Base-by-base conservation (phyloP, 2,797 vertebrate species). In the Halcyon leucocephala region DNA sequence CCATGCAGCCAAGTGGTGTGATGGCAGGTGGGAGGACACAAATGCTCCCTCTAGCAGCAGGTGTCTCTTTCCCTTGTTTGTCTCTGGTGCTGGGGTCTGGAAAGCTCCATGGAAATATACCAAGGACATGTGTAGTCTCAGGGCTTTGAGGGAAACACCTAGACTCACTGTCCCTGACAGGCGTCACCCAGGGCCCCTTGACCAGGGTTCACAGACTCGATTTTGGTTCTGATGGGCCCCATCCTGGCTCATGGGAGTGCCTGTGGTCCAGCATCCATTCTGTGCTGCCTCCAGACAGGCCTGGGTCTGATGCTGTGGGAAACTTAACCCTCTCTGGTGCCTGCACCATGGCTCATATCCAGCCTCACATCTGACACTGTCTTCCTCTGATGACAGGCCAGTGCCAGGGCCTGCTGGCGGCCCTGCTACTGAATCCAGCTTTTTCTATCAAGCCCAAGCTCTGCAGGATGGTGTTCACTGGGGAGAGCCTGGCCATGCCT, bases 1-100 rank as follows among this genome's bases (percentile, higher is more conserved):
- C 9, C 1, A 2, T 28, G 25, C 35, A 67, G 41, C 10, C 2
- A 2, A 82, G 18, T 25, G 3, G 0, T 3, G 4, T 33, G 41
- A 66, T 24, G n/a, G 46, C 31, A 35, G 26, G 25, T 2, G 0
- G 18, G 12, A 51, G 42, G 52, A 55, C 48, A 46, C 0, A 2
- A 31, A 37, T 2, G 1, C 9, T 78, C 11, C 22, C 9, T 78
- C 24, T 14, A 16, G 25, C 15, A 8, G 2, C 6, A 35, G 4
- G 6, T 3, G 3, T 42, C 49, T 77, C 28, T 26, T 29, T 76
- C 19, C 20, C 6, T 39, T 2, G 0, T 29, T 61, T n/a, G 31
- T 66, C 29, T 46, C 41, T 35, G 9, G 3, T 55, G 65, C 39
- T 70, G 33, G 10, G 22, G 4, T 6, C 9, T 16, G 8, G 25